These are phyloP conservation scores for Mizuhopecten yessoensis DNA, from an alignment of 1,140 invertebrate genomes.

Conservation along the genomic window DNA sequence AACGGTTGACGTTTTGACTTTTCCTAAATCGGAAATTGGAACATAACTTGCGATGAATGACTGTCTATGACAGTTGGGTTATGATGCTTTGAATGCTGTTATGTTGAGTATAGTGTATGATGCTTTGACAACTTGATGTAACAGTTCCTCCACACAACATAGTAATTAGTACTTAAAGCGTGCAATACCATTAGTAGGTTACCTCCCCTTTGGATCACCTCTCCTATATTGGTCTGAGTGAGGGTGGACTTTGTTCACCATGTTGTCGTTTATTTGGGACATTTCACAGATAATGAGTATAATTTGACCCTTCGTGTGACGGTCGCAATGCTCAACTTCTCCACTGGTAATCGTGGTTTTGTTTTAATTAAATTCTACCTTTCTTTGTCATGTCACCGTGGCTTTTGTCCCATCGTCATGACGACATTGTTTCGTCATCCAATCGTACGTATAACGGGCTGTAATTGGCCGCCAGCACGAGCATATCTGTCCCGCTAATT, in stretches of 20 bases:
- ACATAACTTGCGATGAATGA: not conserved
- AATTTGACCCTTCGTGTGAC: not conserved
- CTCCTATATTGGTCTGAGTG: not conserved
- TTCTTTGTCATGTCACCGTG: slow-evolving; percentile 15
- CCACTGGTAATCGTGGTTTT: not conserved
- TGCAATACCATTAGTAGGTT: slow-evolving; percentile 26
- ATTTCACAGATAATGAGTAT: slow-evolving; percentile 15
- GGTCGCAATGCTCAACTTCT: not conserved
- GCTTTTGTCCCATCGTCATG: slow-evolving; percentile 1
- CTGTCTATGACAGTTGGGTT: not conserved
- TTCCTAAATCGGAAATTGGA: not conserved
- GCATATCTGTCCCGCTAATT: slow-evolving; percentile 13
- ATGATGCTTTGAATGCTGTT: not conserved
- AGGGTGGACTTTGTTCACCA: not conserved
- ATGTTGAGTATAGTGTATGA: not conserved
- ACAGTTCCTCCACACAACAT: not conserved
- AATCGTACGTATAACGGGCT: slow-evolving; percentile 11
- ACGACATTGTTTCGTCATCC: slow-evolving; percentile 37
- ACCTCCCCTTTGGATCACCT: not conserved
- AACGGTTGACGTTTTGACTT: not conserved
- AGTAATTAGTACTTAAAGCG: not conserved
- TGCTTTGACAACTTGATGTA: not conserved
- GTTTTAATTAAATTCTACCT: slow-evolving; percentile 36
- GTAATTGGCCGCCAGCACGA: not conserved
- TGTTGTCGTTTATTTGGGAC: not conserved